Conservation (phyloP, 2,888 invertebrate species). For the Oscheius sp. region DNA sequence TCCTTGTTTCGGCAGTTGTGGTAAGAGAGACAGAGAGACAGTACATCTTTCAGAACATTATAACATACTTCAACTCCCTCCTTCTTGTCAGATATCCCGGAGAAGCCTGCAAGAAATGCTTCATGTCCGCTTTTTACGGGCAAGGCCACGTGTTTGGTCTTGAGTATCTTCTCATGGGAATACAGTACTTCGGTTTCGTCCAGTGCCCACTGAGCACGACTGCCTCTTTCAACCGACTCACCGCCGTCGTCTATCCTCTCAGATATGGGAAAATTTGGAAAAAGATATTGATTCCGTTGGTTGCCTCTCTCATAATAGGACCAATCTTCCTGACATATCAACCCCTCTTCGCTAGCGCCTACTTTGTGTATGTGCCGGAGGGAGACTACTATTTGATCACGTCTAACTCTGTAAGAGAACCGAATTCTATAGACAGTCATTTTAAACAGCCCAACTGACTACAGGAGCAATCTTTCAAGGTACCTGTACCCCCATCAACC, state of each 20-base stretch:
- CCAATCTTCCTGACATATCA: neutral
- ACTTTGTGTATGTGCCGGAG: neutral
- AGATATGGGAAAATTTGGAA: neutral
- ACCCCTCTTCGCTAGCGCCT: neutral
- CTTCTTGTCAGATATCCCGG: neutral
- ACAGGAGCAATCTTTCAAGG: neutral
- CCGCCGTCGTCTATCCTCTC: neutral
- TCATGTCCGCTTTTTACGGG: neutral
- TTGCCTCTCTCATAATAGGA: neutral
- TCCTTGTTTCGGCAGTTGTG: slow-evolving; percentile 1
- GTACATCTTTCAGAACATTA: neutral
- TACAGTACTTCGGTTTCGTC: neutral
- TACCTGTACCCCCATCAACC: neutral
- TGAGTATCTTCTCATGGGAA: neutral
- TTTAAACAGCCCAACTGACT: no score
- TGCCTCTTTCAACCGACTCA: neutral
- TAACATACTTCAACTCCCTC: slow-evolving; percentile 4
- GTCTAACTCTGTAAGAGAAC: neutral
- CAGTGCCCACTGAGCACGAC: neutral
- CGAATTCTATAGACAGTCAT: neutral
- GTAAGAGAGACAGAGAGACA: neutral
- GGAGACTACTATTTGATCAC: neutral
- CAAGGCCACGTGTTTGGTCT: neutral
- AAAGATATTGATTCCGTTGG: neutral
- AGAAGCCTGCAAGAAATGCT: neutral